These are phyloP conservation scores for Micronycteris hirsuta DNA, from an alignment of 2,113 vertebrate species.

Conservation along the genomic window DNA sequence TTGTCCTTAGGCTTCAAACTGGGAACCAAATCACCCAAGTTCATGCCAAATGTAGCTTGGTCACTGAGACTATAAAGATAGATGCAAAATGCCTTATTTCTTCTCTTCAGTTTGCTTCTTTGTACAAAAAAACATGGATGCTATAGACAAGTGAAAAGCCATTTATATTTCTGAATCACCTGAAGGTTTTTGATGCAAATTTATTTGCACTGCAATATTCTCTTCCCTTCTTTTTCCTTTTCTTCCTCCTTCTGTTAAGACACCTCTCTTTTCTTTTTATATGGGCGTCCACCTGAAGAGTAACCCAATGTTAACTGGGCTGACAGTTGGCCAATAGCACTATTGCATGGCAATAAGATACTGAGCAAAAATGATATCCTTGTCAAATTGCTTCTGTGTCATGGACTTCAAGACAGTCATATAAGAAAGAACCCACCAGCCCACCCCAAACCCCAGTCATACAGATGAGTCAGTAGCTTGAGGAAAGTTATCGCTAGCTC, in stretches of 20 bases:
- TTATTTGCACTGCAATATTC: not conserved
- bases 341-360: not conserved
- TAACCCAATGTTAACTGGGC: not conserved
- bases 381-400: conserved; percentile 35
- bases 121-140: not conserved
- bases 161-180: not conserved
- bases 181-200: not conserved
- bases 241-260: not conserved
- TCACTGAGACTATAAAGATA: not conserved
- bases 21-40: not conserved
- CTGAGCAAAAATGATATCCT: not conserved
- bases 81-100: not conserved
- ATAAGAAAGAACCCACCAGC: not conserved
- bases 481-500: not conserved
- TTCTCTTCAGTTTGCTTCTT: not conserved
- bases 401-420: not conserved
- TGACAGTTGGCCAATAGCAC: not conserved
- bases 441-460: not conserved
- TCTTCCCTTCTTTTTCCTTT: not conserved
- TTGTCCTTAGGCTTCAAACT: not conserved
- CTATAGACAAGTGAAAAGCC: not conserved
- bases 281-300: not conserved
- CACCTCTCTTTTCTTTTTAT: not conserved
- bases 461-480: not conserved
- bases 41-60: not conserved